Base-by-base conservation (phyloP, 2,888 invertebrate genomes). In the Coleophora deauratella region DNA sequence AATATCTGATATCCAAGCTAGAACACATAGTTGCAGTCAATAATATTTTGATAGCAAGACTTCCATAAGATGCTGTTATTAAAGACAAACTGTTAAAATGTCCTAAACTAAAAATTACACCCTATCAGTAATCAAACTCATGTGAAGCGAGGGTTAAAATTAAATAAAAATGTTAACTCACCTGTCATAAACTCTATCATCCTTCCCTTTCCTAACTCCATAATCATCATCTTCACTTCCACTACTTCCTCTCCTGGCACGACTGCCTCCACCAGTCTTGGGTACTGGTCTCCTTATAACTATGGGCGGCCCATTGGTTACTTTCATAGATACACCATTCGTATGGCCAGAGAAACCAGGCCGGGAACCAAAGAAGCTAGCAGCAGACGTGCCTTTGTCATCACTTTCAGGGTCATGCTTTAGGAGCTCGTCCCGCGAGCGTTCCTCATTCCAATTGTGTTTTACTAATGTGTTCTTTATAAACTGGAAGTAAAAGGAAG, bases 161-260 rank as follows among this genome's bases (percentile, higher is more conserved):
- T 15, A 9, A 21, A 2, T 21, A 21, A 27, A 32, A 30, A 38
- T 27, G 2, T 14, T 11, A 7, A 52, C 67, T 61, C 57, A 91
- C 91, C 90, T 91, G 54, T 91, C 90, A 70, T 89, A 91, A 37
- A 91, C 91, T 60, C 86, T 75, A 50, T 87, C 88, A 53, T 89
- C 88, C 51, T 88, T 88, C 43, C 89, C 90, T 64, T 89, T 87
- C 43, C 77, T 80, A 1, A 87, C 87, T 41, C 88, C 89, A 43
- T 86, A 82, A 43, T 89, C 88, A 43, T 88, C 88, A 50, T 89
- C 90, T 51, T 91, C 89, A 51, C 88, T 88, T 21, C 86, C 88
- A 41, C 88, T 85, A 42, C 84, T 77, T 28, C 86, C 85, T 52
- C 80, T 78, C 52, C 86, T 73, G 0, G 61, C 70, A 38, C 84